These are phyloP conservation scores for Penaeus japonicus DNA, from an alignment of 1,140 invertebrate species.

Conservation along the genomic window DNA sequence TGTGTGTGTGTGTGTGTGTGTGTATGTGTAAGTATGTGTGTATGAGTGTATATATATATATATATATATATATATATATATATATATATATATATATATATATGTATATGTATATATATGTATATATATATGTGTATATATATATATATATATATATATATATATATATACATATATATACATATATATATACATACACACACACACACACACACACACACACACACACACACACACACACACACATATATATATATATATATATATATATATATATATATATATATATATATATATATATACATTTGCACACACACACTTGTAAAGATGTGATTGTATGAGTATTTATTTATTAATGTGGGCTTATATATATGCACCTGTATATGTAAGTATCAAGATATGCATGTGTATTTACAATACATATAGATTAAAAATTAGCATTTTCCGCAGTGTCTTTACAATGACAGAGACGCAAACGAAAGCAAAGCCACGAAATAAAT, in stretches of 20 bases:
- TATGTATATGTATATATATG: neutral
- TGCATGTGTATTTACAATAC: neutral
- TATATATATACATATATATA: constrained; percentile 2
- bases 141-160: constrained; percentile 4
- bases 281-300: neutral
- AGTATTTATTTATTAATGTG: neutral
- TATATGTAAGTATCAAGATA: neutral
- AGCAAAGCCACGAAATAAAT: too few species aligned
- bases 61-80: neutral
- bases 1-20: neutral
- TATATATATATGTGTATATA: neutral
- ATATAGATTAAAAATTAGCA: too few species aligned
- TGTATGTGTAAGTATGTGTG: neutral
- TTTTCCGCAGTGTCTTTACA: too few species aligned
- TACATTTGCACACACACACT: neutral
- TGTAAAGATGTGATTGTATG: neutral
- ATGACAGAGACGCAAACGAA: too few species aligned
- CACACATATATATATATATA: neutral
- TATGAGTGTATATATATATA: neutral
- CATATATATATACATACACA: neutral
- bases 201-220: neutral
- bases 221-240: neutral
- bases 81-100: neutral
- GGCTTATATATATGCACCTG: neutral
- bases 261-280: neutral